Base-by-base conservation (phyloP, 1,140 invertebrate species). In the Penaeus chinensis region DNA sequence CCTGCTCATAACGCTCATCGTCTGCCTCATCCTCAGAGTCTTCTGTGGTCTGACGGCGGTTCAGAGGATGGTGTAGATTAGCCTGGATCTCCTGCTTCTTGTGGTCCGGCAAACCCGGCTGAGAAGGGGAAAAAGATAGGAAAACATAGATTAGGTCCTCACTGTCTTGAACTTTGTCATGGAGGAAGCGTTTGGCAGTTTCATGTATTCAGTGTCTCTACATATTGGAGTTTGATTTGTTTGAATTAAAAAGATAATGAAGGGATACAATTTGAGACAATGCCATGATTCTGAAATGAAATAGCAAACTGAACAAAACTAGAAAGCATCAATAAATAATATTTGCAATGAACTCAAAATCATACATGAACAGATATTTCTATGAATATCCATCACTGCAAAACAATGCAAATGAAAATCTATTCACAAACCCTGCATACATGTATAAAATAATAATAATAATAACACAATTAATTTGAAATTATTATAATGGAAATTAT, bases 101-200 rank as follows among this genome's bases (percentile, higher is more conserved):
- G 78, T 90, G 90, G 84, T 92, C 92, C n/a, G 90, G 80, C 60
- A 92, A 77, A 24, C 91, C 92, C 74, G 90, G 90, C 91, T 92
- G 90, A 32, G 87, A 54, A 65, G 32, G 20, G 71, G 47, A 27
- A 81, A 47, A 54, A 79, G 69, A 27, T n/a, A 63, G 76, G 54
- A 24, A 63, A 69, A 62, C 37, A 42, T 27, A 61, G 27, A 24
- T 82, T 62, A 63, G 47, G 5, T 10, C n/a, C 24, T 13, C 16
- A 13, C 54, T 13, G 54, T 54, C 4, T 54, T 54, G 11, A 13
- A 54, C 54, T 54, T 54, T 11, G 4, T 5, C 8, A 37, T 20
- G 42, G 8, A 20, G n/a, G 27, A 27, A 37, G 42, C 11, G 24
- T 74, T 24, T 74, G 24, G 42, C 16, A 32, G 8, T 54, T 54